phyloP scores from a whole-genome alignment of 2,113 vertebrate species.

The Numenius arquata region DNA sequence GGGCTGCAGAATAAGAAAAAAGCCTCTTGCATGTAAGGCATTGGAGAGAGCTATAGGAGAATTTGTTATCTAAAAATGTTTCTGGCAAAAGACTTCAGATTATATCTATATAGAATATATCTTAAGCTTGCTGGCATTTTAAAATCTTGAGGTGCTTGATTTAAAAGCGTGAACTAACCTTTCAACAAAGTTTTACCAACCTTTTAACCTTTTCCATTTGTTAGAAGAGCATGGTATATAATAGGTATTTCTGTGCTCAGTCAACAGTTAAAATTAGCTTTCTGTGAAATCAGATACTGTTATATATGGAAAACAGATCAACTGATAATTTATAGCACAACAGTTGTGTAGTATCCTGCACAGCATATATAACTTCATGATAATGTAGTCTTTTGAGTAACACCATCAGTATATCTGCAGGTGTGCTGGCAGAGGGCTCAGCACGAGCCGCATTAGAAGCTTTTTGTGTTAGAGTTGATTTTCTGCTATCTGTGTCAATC shows the following conservation, averaged over 20 bases:
- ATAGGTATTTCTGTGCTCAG: background rate
- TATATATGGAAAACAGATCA: background rate
- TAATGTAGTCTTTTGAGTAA: background rate
- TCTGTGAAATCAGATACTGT: background rate
- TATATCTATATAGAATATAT: background rate
- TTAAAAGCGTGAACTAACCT: background rate
- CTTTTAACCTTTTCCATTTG: background rate
- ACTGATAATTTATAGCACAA: background rate
- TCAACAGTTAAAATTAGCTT: background rate
- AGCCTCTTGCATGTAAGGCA: background rate
- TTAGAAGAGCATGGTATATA: background rate
- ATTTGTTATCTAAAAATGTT: background rate
- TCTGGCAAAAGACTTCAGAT: background rate
- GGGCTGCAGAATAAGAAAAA: background rate
- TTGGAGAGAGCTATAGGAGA: background rate
- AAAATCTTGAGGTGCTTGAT: background rate
- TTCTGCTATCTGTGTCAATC: constrained; percentile 40
- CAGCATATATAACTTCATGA: background rate
- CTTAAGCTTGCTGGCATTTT: background rate
- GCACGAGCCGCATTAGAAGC: background rate
- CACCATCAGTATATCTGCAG: background rate
- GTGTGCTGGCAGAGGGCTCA: constrained; percentile 45
- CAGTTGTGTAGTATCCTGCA: background rate
- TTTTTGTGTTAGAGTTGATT: constrained; percentile 5
- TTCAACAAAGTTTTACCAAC: background rate